phyloP scores from a whole-genome alignment of 2,888 invertebrate species.

The Opisthograptis luteolata region DNA sequence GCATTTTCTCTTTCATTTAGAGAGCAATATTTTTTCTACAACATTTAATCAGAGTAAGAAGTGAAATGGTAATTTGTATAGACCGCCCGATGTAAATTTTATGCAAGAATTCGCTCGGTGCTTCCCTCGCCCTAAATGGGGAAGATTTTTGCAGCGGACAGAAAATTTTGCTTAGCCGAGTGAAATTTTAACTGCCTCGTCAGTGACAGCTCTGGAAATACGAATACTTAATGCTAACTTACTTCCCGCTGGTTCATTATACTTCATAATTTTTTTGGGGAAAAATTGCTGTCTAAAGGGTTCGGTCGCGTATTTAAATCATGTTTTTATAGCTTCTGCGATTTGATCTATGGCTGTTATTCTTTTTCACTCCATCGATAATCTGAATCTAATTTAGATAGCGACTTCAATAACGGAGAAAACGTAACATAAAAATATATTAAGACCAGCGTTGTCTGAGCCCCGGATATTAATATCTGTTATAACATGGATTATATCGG shows the following conservation, averaged over 20 bases:
- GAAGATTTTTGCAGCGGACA: slow-evolving; percentile 82
- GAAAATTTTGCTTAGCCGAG: slow-evolving; percentile 84
- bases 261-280: slow-evolving; percentile 76
- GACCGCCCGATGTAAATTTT: slow-evolving; percentile 84
- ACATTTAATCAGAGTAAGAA: slow-evolving; percentile 84
- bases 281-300: slow-evolving; percentile 71
- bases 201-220: slow-evolving; percentile 80
- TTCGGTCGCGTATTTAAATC: slow-evolving; percentile 44
- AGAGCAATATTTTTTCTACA: slow-evolving; percentile 84
- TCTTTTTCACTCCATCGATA: slow-evolving; percentile 27
- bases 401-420: slow-evolving; percentile 25
- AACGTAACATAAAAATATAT: slow-evolving; percentile 27
- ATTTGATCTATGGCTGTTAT: slow-evolving; percentile 37
- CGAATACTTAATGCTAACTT: slow-evolving; percentile 82
- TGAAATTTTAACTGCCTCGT: slow-evolving; percentile 84
- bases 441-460: slow-evolving; percentile 20
- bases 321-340: slow-evolving; percentile 37
- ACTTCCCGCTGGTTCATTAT: slow-evolving; percentile 82
- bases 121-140: slow-evolving; percentile 77
- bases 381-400: slow-evolving; percentile 30
- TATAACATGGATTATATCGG: slow-evolving; percentile 29
- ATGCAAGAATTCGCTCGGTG: slow-evolving; percentile 80
- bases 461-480: slow-evolving; percentile 35
- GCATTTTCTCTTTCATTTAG: slow-evolving; percentile 81
- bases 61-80: slow-evolving; percentile 84